Percentiles rank a stretch among this genome's conserved stretches.
These are phyloP conservation scores for Cistogaster globosa DNA, from an alignment of 2,888 invertebrate genomes.

Conservation along the genomic window DNA sequence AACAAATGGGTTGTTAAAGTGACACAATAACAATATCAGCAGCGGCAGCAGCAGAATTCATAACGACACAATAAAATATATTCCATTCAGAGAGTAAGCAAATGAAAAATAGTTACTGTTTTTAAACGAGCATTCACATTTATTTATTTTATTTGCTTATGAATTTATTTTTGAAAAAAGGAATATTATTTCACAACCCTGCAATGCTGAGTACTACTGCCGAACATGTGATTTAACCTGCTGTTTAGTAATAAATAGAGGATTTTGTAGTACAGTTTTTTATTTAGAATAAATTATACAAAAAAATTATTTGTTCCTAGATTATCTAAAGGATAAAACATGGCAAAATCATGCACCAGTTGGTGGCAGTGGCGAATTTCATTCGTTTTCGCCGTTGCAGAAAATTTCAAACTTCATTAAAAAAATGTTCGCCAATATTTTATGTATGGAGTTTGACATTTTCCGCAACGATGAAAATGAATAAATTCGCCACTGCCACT, in stretches of 20 bases:
- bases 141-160: conserved; percentile 11
- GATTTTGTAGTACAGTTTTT: neutral
- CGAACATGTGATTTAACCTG: neutral
- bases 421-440: no score
- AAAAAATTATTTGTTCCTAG: no score
- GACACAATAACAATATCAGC: conserved; percentile 19
- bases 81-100: conserved; percentile 10
- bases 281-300: neutral
- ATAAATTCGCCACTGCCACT: no score
- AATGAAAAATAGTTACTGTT: conserved; percentile 48
- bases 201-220: neutral
- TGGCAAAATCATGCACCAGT: no score
- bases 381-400: no score
- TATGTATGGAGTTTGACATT: no score
- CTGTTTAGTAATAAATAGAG: neutral
- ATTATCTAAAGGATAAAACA: no score
- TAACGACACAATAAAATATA: conserved; percentile 29
- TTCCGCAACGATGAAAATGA: no score
- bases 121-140: conserved; percentile 10
- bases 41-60: neutral
- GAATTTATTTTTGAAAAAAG: neutral
- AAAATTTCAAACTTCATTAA: no score
- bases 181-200: no score
- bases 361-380: no score
- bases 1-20: conserved; percentile 65